These are phyloP conservation scores for Eupithecia vulgata DNA, from an alignment of 2,888 invertebrate species.

Conservation along the genomic window DNA sequence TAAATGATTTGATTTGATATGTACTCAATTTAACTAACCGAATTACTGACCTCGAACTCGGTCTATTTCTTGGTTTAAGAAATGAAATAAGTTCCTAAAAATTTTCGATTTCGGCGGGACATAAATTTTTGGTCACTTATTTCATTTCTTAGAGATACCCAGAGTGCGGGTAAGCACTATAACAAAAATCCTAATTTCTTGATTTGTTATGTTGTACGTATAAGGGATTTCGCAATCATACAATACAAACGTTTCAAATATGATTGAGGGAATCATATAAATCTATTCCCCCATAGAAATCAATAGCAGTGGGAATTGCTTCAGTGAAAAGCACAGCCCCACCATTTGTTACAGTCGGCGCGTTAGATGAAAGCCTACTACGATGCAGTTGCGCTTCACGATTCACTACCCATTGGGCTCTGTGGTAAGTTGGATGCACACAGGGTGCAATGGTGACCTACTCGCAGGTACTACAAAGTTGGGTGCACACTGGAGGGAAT, in stretches of 20 bases:
- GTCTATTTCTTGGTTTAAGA: too few relatives aligned
- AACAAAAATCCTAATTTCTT: too few relatives aligned
- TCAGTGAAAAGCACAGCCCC: conserved; percentile 59
- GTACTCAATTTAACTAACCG: too few relatives aligned
- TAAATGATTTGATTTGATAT: too few relatives aligned
- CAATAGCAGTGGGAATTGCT: conserved; percentile 45
- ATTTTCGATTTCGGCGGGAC: too few relatives aligned
- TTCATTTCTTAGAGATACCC: too few relatives aligned
- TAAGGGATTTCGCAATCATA: too few relatives aligned
- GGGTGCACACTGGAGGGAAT: conserved; percentile 45
- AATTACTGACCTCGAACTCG: too few relatives aligned
- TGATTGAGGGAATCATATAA: neutral
- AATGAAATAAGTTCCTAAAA: too few relatives aligned
- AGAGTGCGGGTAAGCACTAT: too few relatives aligned
- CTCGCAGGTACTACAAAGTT: conserved; percentile 15
- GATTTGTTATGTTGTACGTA: too few relatives aligned
- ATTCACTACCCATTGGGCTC: conserved; percentile 65
- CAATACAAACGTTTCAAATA: neutral
- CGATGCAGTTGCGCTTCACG: conserved; percentile 75
- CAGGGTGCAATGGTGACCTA: conserved; percentile 32
- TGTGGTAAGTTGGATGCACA: conserved; percentile 44
- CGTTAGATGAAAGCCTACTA: conserved; percentile 74
- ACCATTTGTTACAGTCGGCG: conserved; percentile 78
- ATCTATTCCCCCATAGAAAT: neutral
- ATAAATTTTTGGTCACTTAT: too few relatives aligned